Conservation (phyloP, 2,888 invertebrate species). For the Lasioglossum leucozonium region DNA sequence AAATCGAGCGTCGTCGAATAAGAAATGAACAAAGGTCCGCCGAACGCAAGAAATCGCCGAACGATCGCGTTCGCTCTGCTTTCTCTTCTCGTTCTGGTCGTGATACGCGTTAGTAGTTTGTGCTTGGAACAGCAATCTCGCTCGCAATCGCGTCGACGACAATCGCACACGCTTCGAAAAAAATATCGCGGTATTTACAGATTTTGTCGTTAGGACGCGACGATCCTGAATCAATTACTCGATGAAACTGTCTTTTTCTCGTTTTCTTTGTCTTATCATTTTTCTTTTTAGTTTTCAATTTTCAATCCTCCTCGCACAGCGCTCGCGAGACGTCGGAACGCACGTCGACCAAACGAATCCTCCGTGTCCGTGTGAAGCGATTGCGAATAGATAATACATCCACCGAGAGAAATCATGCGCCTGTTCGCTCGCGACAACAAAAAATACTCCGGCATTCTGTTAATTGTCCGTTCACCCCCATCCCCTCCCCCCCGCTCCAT, state of each 20-base stretch:
- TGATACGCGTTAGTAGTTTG: conserved; percentile 65
- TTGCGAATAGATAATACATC: conserved; percentile 16
- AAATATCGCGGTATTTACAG: conserved; percentile 67
- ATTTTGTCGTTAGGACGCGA: conserved; percentile 35
- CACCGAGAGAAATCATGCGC: conserved; percentile 16
- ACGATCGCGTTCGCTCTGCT: conserved; percentile 10
- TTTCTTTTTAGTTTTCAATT: too few relatives aligned
- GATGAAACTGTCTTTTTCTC: conserved; percentile 23
- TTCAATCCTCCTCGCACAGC: background rate
- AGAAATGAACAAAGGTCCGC: conserved; percentile 9
- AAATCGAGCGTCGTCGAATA: conserved; percentile 1
- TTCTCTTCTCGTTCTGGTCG: background rate
- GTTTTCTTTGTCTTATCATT: too few relatives aligned
- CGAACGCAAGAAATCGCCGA: conserved; percentile 10
- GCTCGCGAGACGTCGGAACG: conserved; percentile 43
- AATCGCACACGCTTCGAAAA: conserved; percentile 43
- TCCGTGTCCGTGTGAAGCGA: conserved; percentile 29
- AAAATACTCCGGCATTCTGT: conserved; percentile 16
- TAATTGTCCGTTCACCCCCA: background rate
- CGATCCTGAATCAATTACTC: conserved; percentile 77
- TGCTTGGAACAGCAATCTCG: conserved; percentile 75
- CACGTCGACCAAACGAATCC: conserved; percentile 13
- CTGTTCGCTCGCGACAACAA: conserved; percentile 6
- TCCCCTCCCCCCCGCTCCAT: background rate
- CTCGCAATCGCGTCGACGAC: conserved; percentile 40